Percentiles rank a stretch among this genome's conserved stretches.
Evolutionary conservation across 2,888 invertebrate genomes (phyloP).

Genomic region (Eugnorisma glareosa): DNA sequence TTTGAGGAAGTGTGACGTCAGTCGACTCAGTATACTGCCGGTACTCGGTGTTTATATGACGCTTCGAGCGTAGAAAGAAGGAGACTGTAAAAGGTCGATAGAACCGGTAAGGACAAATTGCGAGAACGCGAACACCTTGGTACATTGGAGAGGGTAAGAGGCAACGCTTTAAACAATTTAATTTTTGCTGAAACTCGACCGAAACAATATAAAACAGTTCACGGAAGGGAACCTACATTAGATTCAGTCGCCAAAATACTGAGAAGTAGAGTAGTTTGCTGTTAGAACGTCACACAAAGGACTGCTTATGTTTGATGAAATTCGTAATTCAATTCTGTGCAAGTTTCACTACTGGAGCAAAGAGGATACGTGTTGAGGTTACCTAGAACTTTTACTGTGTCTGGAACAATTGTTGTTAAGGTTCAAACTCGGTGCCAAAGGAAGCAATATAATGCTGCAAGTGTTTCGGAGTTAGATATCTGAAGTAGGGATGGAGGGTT

Average conservation of each 20-base stretch:
- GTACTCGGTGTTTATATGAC: not conserved
- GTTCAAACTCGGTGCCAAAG: not conserved
- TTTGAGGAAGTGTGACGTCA: conserved; percentile 11
- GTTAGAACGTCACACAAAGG: not conserved
- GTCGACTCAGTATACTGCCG: not conserved
- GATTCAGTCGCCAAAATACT: not conserved
- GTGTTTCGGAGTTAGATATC: not conserved
- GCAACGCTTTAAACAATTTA: not conserved
- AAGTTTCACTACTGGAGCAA: not conserved
- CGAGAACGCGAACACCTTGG: not conserved
- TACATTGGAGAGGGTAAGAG: not conserved
- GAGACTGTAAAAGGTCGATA: not conserved
- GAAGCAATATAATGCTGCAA: not conserved
- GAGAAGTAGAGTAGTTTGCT: not conserved
- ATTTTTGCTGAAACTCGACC: not conserved
- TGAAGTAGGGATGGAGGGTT: not conserved
- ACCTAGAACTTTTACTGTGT: not conserved
- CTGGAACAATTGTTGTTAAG: not conserved
- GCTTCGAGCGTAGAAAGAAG: not conserved
- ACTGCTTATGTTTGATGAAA: not conserved
- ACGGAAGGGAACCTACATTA: not conserved
- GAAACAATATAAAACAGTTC: not conserved
- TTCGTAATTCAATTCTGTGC: not conserved
- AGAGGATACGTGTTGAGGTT: not conserved
- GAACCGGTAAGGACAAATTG: not conserved